Percentiles rank a stretch among this genome's conserved stretches.
phyloP scores from a whole-genome alignment of 2,797 vertebrate species.

The Scarus forsteni region DNA sequence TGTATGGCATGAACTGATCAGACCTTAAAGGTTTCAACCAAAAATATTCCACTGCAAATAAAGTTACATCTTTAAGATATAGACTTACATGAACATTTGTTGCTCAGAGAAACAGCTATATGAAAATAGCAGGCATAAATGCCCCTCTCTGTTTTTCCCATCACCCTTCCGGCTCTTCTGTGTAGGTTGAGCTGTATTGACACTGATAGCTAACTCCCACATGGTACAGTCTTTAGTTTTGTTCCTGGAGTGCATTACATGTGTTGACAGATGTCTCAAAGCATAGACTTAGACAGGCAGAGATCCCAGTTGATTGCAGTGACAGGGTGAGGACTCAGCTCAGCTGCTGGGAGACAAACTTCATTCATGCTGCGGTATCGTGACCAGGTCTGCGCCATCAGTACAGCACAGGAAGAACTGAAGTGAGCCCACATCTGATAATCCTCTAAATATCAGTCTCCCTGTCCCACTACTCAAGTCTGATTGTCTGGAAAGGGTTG shows the following conservation, averaged over 20 bases:
- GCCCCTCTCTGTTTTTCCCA: not conserved
- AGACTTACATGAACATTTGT: constrained; percentile 1
- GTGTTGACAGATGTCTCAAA: constrained; percentile 82
- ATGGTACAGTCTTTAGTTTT: constrained; percentile 63
- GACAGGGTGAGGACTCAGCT: constrained; percentile 67
- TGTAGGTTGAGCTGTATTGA: constrained; percentile 65
- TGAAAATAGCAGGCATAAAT: not conserved
- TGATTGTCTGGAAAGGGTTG: constrained; percentile 18
- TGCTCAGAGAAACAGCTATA: constrained; percentile 8
- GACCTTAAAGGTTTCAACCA: too few species aligned
- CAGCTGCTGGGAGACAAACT: constrained; percentile 64
- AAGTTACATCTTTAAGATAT: not conserved
- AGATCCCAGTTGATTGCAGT: constrained; percentile 67
- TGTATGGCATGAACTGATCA: too few species aligned
- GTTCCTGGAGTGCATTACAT: constrained; percentile 71
- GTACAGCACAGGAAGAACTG: constrained; percentile 46
- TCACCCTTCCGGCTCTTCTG: constrained; percentile 18
- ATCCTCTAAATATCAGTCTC: constrained; percentile 12
- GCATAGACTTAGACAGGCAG: constrained; percentile 67
- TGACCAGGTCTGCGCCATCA: constrained; percentile 50
- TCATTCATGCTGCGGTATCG: constrained; percentile 67
- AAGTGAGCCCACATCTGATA: constrained; percentile 27
- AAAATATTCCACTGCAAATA: too few species aligned
- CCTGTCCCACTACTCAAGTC: constrained; percentile 33
- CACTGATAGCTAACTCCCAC: constrained; percentile 70